Conservation (phyloP, 2,113 vertebrate species). For the Butorides virescens region DNA sequence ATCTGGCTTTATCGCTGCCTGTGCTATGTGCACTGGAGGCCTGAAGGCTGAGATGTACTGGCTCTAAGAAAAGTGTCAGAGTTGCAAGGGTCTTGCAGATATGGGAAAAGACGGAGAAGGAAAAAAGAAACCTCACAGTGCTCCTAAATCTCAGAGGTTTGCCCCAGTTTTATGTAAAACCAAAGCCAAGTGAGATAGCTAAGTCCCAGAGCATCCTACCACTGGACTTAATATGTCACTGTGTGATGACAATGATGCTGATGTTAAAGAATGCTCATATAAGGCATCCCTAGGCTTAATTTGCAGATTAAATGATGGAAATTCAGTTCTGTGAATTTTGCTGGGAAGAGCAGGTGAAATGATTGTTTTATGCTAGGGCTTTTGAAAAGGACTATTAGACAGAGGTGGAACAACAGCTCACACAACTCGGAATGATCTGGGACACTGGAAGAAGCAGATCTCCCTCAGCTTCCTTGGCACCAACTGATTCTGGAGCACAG, state of each 20-base stretch:
- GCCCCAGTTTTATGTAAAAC: not conserved
- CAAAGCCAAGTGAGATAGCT: not conserved
- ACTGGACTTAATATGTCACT: fast-evolving
- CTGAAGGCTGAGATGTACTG: not conserved
- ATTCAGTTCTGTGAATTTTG: not conserved
- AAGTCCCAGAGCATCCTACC: not conserved
- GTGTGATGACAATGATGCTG: not conserved
- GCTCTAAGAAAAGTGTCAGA: not conserved
- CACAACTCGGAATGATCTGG: not conserved
- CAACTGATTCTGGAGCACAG: not conserved
- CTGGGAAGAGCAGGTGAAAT: not conserved
- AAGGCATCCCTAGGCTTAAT: not conserved
- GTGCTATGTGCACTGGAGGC: too few relatives aligned
- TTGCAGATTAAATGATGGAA: not conserved
- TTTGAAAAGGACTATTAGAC: not conserved
- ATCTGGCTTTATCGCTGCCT: not conserved
- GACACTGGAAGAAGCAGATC: not conserved
- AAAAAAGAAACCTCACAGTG: not conserved
- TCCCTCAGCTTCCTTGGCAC: not conserved
- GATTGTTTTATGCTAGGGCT: not conserved
- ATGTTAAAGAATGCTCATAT: not conserved
- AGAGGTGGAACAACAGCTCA: not conserved
- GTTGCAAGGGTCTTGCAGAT: not conserved
- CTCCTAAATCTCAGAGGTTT: not conserved
- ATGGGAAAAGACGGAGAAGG: not conserved